Base-by-base conservation (phyloP, 2,113 vertebrate genomes). In the Condylura cristata region DNA sequence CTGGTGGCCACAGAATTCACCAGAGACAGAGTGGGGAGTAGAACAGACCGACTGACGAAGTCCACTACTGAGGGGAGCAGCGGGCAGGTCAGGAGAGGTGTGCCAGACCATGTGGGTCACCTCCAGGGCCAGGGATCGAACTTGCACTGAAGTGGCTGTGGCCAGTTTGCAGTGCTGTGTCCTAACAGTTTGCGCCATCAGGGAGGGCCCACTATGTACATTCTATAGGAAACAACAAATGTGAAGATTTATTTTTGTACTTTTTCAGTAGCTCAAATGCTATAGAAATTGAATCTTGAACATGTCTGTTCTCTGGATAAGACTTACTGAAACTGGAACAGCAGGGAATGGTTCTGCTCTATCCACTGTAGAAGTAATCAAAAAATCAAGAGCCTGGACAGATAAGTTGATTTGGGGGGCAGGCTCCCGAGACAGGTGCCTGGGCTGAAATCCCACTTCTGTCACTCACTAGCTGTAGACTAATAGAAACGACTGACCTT, bases 331-430 rank as follows among this genome's bases (percentile, higher is more conserved):
- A 63, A 63, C 34, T 2, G 6, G n/a, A 22, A 44, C 41, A 61
- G 74, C 34, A 90, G 72, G 86, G 48, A 12, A 13, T 79, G 28
- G 51, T 20, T 65, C 16, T 17, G 10, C 30, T 26, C 6, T 30
- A 37, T 76, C 20, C 24, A 16, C 56, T 53, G 2, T 6, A 41
- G 30, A 86, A 44, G 78, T 56, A 3, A 6, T 30, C 44, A 44
- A 8, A 30, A 71, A 44, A 46, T 28, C 4, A 17, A 46, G 56
- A 91, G 56, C 18, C 70, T 4, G 10, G 30, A 18, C 34, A 32
- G 68, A 60, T 3, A 0, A 3, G 48, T 34, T 30, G 39, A 22
- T 34, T 3, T 0, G 2, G 53, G 34, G 48, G 3, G 1, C 41
- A 22, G n/a, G 39, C 56, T 53, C 63, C 51, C 3, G 10, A n/a